Conservation (phyloP, 2,113 vertebrate genomes). For the Cepphus grylle region DNA sequence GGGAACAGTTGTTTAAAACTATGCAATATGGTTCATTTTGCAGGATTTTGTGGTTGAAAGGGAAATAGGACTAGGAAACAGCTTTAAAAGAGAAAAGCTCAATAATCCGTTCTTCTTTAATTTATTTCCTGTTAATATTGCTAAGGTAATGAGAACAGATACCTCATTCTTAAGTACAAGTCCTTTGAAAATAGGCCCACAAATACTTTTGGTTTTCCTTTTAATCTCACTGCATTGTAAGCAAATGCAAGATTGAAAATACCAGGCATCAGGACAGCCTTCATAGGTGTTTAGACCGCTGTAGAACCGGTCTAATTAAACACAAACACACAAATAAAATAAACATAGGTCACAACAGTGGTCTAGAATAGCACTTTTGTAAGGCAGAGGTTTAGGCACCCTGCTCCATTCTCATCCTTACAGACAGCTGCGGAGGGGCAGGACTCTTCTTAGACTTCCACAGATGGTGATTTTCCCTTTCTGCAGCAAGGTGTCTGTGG, state of each 20-base stretch:
- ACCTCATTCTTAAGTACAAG: not conserved
- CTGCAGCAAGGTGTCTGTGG: not conserved
- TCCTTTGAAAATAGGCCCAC: not conserved
- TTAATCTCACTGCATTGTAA: not conserved
- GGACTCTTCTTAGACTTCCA: not conserved
- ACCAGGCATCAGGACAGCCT: not conserved
- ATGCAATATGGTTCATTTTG: not conserved
- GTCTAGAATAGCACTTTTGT: not conserved
- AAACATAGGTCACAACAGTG: not conserved
- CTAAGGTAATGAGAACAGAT: not conserved
- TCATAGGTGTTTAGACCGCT: fast-evolving
- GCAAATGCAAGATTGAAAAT: not conserved
- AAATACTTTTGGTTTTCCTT: not conserved
- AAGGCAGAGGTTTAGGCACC: not conserved
- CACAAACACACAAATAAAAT: not conserved
- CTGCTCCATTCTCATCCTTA: not conserved
- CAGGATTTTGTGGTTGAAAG: not conserved
- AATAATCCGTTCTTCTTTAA: not conserved
- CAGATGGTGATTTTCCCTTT: not conserved
- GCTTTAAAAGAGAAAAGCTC: not conserved
- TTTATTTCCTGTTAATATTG: not conserved
- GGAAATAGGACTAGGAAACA: not conserved
- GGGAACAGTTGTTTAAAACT: not conserved
- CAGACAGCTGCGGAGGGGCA: fast-evolving
- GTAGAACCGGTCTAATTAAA: not conserved